A percentile compares a stretch with the other conserved stretches of the same genome.
Evolutionary conservation across 1,140 invertebrate species (phyloP).

Genomic region (Drosophila varians): DNA sequence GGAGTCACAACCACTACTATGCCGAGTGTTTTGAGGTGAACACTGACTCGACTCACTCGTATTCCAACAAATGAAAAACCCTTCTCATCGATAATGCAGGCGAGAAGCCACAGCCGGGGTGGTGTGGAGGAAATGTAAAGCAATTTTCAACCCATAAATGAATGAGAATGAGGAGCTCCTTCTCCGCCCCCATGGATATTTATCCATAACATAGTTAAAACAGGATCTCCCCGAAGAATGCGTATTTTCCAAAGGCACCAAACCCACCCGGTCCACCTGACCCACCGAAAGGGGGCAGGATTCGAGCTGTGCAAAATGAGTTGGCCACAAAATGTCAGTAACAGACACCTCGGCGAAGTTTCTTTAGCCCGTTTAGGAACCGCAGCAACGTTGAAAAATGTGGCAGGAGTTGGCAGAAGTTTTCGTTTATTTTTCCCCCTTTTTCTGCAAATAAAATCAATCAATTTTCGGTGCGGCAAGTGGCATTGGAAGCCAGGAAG

Average conservation of each 20-base stretch:
- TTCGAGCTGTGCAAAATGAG: constrained; percentile 63
- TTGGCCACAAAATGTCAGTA: constrained; percentile 77
- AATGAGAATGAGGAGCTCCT: constrained; percentile 20
- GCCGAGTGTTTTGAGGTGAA: constrained; percentile 41
- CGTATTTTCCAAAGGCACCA: constrained; percentile 25
- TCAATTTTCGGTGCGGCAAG: constrained; percentile 65
- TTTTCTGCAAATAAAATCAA: constrained; percentile 76
- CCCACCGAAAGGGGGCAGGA: constrained; percentile 21
- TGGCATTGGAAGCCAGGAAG: constrained; percentile 32
- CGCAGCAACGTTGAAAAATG: constrained; percentile 51
- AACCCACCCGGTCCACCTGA: not conserved
- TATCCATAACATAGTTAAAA: not conserved
- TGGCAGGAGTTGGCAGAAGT: constrained; percentile 17
- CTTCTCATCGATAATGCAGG: constrained; percentile 65
- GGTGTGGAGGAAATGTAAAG: constrained; percentile 37
- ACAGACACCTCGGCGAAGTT: constrained; percentile 24
- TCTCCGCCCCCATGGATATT: not conserved
- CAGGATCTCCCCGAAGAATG: constrained; percentile 7
- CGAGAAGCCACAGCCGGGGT: constrained; percentile 39
- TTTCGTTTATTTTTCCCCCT: constrained; percentile 5
- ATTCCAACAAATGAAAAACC: constrained; percentile 43
- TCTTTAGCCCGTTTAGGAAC: constrained; percentile 12
- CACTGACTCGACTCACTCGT: not conserved
- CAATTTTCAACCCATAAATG: constrained; percentile 44
- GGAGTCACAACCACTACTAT: constrained; percentile 35